phyloP scores from a whole-genome alignment of 2,888 invertebrate species.

The Tenodera sinensis region DNA sequence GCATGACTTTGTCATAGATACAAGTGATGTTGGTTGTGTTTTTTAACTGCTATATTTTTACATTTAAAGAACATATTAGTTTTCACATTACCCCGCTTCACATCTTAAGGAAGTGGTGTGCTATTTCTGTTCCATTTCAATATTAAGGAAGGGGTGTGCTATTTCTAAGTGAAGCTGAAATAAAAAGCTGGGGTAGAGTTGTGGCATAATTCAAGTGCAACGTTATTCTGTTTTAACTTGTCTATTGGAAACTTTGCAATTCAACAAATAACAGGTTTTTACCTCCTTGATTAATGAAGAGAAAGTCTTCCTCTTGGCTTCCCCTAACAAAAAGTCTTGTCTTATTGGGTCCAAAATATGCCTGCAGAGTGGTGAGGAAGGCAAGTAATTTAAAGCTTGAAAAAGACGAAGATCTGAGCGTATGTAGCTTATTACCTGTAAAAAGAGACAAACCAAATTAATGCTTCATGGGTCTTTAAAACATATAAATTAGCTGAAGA shows the following conservation, averaged over 20 bases:
- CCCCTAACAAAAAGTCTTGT: constrained; percentile 44
- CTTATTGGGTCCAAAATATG: constrained; percentile 57
- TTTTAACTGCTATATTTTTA: no score
- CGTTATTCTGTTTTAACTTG: background rate
- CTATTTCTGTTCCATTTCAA: no score
- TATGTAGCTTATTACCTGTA: constrained; percentile 43
- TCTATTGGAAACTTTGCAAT: background rate
- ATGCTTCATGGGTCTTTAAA: no score
- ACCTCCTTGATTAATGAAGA: background rate
- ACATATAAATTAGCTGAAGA: no score
- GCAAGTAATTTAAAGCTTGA: constrained; percentile 59
- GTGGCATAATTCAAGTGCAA: background rate
- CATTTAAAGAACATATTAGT: no score
- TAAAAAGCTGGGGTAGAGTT: no score
- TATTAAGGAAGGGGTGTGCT: no score
- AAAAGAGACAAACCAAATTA: background rate
- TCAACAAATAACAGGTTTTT: background rate
- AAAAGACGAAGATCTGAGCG: constrained; percentile 54
- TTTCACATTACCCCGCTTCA: no score
- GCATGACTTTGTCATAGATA: no score
- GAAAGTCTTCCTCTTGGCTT: background rate
- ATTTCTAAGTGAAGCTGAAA: no score
- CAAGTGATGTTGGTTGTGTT: no score
- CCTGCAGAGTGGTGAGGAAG: constrained; percentile 55
- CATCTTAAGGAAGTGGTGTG: no score